Percentiles rank a stretch among this genome's conserved stretches.
These are phyloP conservation scores for Todiramphus saurophagus DNA, from an alignment of 2,113 vertebrate species.

Conservation along the genomic window DNA sequence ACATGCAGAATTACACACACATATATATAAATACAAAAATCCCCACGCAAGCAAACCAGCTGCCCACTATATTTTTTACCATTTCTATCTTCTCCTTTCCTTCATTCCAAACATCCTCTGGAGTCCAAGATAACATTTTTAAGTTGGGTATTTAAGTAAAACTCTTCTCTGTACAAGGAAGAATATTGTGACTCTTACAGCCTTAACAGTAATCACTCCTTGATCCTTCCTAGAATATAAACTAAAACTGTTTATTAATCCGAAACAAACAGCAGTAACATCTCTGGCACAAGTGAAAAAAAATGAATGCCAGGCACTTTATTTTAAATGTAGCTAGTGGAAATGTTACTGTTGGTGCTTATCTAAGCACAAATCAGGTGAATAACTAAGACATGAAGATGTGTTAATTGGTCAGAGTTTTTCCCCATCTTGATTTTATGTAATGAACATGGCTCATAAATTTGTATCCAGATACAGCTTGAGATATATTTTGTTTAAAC, in stretches of 20 bases:
- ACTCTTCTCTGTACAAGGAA: neutral
- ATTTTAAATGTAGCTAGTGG: neutral
- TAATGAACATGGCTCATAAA: neutral
- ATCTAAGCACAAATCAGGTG: neutral
- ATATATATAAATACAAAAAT: neutral
- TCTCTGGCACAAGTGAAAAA: neutral
- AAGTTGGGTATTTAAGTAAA: neutral
- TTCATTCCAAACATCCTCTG: neutral
- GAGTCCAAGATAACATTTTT: neutral
- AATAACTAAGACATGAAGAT: neutral
- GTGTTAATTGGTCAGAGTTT: neutral
- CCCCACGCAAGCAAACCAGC: neutral
- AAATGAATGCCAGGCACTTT: neutral
- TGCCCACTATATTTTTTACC: neutral
- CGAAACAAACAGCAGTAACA: neutral
- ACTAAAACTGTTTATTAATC: neutral
- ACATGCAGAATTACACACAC: neutral
- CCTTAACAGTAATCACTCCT: neutral
- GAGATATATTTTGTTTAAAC: neutral
- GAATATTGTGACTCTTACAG: neutral
- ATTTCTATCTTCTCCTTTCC: neutral
- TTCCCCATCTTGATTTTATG: neutral
- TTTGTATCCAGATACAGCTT: neutral
- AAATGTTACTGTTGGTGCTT: neutral
- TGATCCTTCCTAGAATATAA: neutral